Evolutionary conservation across 2,888 invertebrate genomes (phyloP), one percentile per base, ranked within the genome.

Genomic region (Thecocarcelia acutangulata): DNA sequence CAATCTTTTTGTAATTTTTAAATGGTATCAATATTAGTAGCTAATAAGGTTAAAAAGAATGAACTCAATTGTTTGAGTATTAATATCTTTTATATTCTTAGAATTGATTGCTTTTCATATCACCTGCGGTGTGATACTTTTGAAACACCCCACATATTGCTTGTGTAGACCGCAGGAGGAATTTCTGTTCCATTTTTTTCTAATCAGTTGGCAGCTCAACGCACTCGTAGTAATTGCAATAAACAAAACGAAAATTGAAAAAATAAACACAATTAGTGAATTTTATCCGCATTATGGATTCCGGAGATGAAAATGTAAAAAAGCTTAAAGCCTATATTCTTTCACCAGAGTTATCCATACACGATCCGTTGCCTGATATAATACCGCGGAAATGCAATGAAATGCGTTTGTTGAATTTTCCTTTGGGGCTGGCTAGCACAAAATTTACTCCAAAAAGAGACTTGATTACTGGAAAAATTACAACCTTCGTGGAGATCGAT

Each of bases 381-480:
- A 82, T 90, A 74, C 87, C 87, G 6, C 86, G 91, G 4, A 85
- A 86, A 79, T 88, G 85, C 21, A 86, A 89, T 74, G 87, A 85
- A 69, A 84, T 85, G 83, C 88, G 88, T 56, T 84, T 90, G 37
- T 84, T 90, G 78, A 83, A 89, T 61, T 74, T 88, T 13, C 89
- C 90, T 0, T 84, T 80, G 63, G 87, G 88, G 17, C 77, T 87
- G 4, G 87, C 87, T 0, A 90, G 87, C 76, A 90, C 91, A 2
- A 90, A 88, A 75, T 70, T 91, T 24, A 85, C 87, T 19, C 89
- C 90, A 19, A 87, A 90, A 64, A 91, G 97, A 85, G 94, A 97
- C 90, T 93, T 93, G 0, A 92, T 94, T 37, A 96, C 95, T 1
- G 97, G 97, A 5, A 92, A 94, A 88, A 93, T 97, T 80, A 91